phyloP scores from a whole-genome alignment of 2,797 vertebrate species.

The Eulemur coronatus region DNA sequence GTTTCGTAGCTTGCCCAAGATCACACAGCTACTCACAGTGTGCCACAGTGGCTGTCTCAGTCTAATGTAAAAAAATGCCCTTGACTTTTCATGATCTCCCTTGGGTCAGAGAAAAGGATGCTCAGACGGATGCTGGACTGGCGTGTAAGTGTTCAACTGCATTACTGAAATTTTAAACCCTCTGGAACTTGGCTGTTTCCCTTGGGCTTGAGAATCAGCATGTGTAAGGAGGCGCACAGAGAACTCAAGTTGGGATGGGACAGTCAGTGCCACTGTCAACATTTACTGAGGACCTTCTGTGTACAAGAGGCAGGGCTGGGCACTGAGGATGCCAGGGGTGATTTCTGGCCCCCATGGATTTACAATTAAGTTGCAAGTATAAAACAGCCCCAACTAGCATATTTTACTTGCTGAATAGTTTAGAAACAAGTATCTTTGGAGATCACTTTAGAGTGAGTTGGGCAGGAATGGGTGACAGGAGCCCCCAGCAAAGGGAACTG shows the following conservation, averaged over 20 bases:
- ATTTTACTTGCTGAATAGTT: not conserved
- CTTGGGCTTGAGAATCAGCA: not conserved
- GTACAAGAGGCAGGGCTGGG: not conserved
- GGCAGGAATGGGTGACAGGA: not conserved
- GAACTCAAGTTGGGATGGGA: not conserved
- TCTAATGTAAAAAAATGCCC: not conserved
- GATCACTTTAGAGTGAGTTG: not conserved
- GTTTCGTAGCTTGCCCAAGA: not conserved
- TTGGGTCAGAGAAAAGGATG: too few species aligned
- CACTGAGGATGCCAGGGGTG: not conserved
- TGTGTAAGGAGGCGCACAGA: too few species aligned
- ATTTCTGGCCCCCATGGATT: not conserved
- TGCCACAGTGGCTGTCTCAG: not conserved
- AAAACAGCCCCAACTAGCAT: not conserved
- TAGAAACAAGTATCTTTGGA: not conserved
- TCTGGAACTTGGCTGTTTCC: not conserved
- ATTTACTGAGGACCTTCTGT: not conserved
- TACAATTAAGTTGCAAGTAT: not conserved
- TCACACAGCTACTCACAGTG: not conserved
- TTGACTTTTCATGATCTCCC: not conserved
- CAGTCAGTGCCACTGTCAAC: accelerated
- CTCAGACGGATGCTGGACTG: not conserved
- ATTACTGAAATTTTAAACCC: not conserved
- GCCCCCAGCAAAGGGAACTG: not conserved
- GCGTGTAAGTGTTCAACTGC: too few species aligned